Evolutionary conservation across 2,113 vertebrate species (phyloP), one percentile per base, ranked within the genome.

Genomic region (Menura novaehollandiae): DNA sequence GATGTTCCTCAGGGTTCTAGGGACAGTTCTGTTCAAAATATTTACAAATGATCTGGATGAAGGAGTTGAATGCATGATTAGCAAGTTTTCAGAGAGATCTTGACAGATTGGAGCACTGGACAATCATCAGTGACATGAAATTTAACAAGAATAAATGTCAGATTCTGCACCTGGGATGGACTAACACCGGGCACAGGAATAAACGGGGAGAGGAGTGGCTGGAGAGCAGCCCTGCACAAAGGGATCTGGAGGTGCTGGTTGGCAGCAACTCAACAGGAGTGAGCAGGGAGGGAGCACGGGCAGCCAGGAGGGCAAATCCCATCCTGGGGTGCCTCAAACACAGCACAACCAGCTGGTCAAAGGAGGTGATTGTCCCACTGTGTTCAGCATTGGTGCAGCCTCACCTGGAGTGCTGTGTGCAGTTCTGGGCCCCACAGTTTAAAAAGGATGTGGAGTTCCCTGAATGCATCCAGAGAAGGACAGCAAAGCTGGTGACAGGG

Each of bases 131-230:
- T 33, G 21, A 11, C 13, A 10, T 33, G 15, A 49, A 23, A 66
- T 27, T 28, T n/a, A 82, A 39, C 11, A 20, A 27, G 64, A 28
- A 17, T 1, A 74, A 74, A 30, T n/a, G 49, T 10, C 5, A 6
- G 24, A 20, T 74, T 58, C 28, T 43, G 43, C 22, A 35, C 18
- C 18, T 30, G 17, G 33, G 21, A 37, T 0, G 2, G 20, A 56
- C 9, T 28, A 20, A 24, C 1, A 2, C 24, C 0, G 0, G 5
- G 7, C 14, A 39, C 35, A 49, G 21, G 11, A 2, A 55, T 30
- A 13, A 64, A 64, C 1, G 3, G 12, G 27, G 37, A 91, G 41
- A 82, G 30, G 18, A 74, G 12, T 6, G 30, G 44, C 41, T 71
- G 76, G 56, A 51, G 59, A 58, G 11, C 68, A 39, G n/a, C 41